These are phyloP conservation scores for Drosophila neonasuta DNA, from an alignment of 2,888 invertebrate genomes.

Conservation along the genomic window DNA sequence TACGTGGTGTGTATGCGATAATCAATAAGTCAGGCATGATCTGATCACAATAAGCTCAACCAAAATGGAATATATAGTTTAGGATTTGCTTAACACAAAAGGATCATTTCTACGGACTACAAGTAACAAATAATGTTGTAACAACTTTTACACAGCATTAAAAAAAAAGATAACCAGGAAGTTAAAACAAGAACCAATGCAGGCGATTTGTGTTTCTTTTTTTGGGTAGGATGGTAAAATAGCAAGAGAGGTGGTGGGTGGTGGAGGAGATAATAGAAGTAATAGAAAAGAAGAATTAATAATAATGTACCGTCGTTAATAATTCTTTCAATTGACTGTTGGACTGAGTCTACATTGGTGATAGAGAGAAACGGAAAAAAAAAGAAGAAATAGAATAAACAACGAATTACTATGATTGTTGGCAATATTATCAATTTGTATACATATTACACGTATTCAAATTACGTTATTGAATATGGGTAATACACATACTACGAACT, in stretches of 20 bases:
- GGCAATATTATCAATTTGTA: slow-evolving; percentile 60
- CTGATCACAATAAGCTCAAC: slow-evolving; percentile 21
- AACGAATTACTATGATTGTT: slow-evolving; percentile 77
- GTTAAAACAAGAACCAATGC: slow-evolving; percentile 33
- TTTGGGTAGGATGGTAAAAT: background rate
- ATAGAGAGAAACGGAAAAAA: slow-evolving; percentile 81
- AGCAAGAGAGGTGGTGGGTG: slow-evolving; percentile 15
- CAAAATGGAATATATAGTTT: slow-evolving; percentile 10
- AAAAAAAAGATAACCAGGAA: background rate
- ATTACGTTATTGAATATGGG: slow-evolving; percentile 24
- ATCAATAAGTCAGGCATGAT: slow-evolving; percentile 18
- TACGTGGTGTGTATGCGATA: slow-evolving; percentile 2
- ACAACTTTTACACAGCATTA: slow-evolving; percentile 9
- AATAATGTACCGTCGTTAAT: slow-evolving; percentile 83
- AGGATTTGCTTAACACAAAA: slow-evolving; percentile 31
- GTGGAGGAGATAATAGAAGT: slow-evolving; percentile 30
- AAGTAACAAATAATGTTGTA: slow-evolving; percentile 18
- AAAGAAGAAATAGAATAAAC: slow-evolving; percentile 78
- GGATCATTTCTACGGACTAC: slow-evolving; percentile 36
- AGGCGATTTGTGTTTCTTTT: slow-evolving; percentile 22
- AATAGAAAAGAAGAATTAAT: slow-evolving; percentile 72
- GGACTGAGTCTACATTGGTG: slow-evolving; percentile 84
- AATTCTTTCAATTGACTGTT: slow-evolving; percentile 84
- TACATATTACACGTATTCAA: slow-evolving; percentile 32
- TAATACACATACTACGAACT: slow-evolving; percentile 6